phyloP scores from a whole-genome alignment of 1,140 invertebrate species.

The Drosophila kurseongensis region DNA sequence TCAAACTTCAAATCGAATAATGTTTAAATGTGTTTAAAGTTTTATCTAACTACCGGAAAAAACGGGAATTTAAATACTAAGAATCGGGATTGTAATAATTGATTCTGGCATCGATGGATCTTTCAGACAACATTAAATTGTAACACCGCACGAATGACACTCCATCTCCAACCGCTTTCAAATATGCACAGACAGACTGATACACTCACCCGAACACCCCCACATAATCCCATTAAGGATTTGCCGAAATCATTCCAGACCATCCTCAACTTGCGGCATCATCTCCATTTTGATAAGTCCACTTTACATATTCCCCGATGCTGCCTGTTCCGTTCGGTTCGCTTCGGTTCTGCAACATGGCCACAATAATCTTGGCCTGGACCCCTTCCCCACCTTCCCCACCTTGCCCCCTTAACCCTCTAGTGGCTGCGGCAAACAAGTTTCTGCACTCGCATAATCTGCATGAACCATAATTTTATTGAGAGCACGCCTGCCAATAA shows the following conservation, averaged over 20 bases:
- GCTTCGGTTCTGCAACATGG: constrained; percentile 52
- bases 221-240: constrained; percentile 47
- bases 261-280: constrained; percentile 35
- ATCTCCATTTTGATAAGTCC: constrained; percentile 67
- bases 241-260: constrained; percentile 37
- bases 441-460: constrained; percentile 83
- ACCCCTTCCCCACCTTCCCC: neutral
- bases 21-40: neutral
- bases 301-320: constrained; percentile 43
- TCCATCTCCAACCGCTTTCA: neutral
- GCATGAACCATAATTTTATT: constrained; percentile 83
- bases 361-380: constrained; percentile 63
- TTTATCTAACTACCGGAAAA: no score
- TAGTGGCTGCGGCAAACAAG: constrained; percentile 57
- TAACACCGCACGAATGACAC: neutral
- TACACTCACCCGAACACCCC: constrained; percentile 6
- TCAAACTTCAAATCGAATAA: no score
- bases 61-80: no score
- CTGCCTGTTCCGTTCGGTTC: constrained; percentile 15
- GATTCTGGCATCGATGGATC: neutral
- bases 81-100: neutral
- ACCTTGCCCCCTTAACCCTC: neutral
- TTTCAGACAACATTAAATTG: neutral
- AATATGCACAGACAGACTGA: neutral
- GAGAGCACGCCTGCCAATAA: constrained; percentile 82